Evolutionary conservation across 2,797 vertebrate genomes (phyloP), one percentile per base, ranked within the genome.

Genomic region (Eospalax fontanierii): DNA sequence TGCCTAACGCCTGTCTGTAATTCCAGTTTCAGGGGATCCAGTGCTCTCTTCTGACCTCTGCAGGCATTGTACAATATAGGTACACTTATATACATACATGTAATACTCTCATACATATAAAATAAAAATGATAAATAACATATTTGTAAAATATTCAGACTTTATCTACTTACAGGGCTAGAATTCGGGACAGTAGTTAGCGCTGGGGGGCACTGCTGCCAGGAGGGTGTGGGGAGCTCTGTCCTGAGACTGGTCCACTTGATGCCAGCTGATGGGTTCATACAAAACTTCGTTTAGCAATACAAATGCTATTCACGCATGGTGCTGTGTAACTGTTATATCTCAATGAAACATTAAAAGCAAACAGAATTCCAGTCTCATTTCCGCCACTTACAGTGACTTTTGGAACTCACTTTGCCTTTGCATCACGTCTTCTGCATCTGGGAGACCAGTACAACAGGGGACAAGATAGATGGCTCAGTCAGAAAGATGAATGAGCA

Each of bases 261-360:
- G 10, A 79, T 74, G 63, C 71, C 68, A 43, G 21, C 33, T 79
- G 54, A 82, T 35, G 59, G 43, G 35, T 26, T 93, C 87, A 74
- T 43, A 78, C 21, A 88, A 88, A 90, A 94, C 78, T 61, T 89
- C 50, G 74, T 1, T 35, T 24, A 73, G 50, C 18, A 87, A 46
- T 70, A 71, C 57, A 78, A 89, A 91, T 85, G 28, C 3, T 54
- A 61, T 74, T 26, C 86, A 35, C 65, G 74, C 26, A 40, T 24
- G 61, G 68, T 40, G 81, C 46, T 74, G 35, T 43, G 11, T 26
- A 33, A n/a, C 70, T 38, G 63, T 73, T 85, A n/a, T 40, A 68
- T 46, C 87, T 89, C 24, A 78, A 74, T 61, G 57, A 86, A 66
- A 70, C 22, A 54, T n/a, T 38, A 54, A 6, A 21, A 15, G n/a